These are phyloP conservation scores for Probosciger aterrimus DNA, from an alignment of 2,113 vertebrate species.

Conservation along the genomic window DNA sequence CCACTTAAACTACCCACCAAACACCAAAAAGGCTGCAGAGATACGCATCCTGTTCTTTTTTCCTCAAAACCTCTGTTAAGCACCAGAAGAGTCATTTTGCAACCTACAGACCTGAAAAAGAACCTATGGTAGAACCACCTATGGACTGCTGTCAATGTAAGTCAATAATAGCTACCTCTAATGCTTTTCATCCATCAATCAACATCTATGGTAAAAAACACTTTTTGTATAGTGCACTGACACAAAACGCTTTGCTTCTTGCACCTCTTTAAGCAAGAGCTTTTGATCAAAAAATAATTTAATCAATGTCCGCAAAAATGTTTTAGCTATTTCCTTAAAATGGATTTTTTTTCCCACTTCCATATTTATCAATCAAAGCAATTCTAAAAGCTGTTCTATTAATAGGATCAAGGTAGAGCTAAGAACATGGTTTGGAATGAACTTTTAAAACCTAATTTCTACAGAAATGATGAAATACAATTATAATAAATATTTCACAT, in stretches of 20 bases:
- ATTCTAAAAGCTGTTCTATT: not conserved
- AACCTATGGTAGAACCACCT: not conserved
- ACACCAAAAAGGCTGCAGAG: not conserved
- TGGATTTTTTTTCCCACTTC: rapidly evolving
- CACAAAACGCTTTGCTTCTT: not conserved
- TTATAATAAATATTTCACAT: not conserved
- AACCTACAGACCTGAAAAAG: not conserved
- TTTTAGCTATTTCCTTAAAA: not conserved
- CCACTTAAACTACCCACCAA: not conserved
- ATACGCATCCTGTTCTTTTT: not conserved
- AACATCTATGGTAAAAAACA: not conserved
- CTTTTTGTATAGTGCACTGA: not conserved
- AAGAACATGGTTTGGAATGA: not conserved
- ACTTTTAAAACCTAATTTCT: not conserved
- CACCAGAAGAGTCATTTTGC: not conserved
- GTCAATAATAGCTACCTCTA: not conserved
- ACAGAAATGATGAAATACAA: not conserved
- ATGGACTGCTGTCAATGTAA: not conserved
- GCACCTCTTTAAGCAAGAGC: not conserved
- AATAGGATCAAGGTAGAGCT: not conserved
- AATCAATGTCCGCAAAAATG: not conserved
- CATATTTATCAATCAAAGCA: not conserved
- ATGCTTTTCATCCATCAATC: not conserved
- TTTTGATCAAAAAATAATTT: not conserved
- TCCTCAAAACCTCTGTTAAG: not conserved